phyloP scores from a whole-genome alignment of 2,888 invertebrate genomes.

The Anthrax anthrax region DNA sequence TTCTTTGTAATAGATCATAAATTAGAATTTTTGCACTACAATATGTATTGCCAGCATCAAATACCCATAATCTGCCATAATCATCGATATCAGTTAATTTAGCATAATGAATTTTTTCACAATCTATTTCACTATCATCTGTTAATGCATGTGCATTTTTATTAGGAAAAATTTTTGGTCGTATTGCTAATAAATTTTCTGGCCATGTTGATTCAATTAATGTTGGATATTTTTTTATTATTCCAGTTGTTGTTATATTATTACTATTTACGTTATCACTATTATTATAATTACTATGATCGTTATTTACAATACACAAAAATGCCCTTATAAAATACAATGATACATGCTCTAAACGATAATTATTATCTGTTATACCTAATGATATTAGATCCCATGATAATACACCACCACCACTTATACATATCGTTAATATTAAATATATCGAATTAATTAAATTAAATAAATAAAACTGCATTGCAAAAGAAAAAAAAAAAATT shows the following conservation, averaged over 20 bases:
- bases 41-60: slow-evolving; percentile 13
- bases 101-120: slow-evolving; percentile 12
- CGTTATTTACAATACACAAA: slow-evolving; percentile 4
- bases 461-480: no score
- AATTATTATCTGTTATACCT: slow-evolving; percentile 3
- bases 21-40: slow-evolving; percentile 15
- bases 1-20: slow-evolving; percentile 12
- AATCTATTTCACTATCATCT: slow-evolving; percentile 4
- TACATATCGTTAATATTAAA: no score
- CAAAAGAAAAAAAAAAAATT: no score
- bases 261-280: no score
- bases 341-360: slow-evolving; percentile 11
- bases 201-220: slow-evolving; percentile 17
- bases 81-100: slow-evolving; percentile 13
- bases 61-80: slow-evolving; percentile 13
- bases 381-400: slow-evolving; percentile 5
- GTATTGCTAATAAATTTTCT: slow-evolving; percentile 13
- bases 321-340: slow-evolving; percentile 14
- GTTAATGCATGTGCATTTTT: slow-evolving; percentile 5
- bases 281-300: no score
- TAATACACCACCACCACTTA: not conserved
- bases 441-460: no score
- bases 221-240: slow-evolving; percentile 8
- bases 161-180: slow-evolving; percentile 13
- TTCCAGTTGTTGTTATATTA: not conserved